These are phyloP conservation scores for Oscarella lobularis DNA, from an alignment of 37 sponge, comb jelly and placozoan species.

Conservation along the genomic window DNA sequence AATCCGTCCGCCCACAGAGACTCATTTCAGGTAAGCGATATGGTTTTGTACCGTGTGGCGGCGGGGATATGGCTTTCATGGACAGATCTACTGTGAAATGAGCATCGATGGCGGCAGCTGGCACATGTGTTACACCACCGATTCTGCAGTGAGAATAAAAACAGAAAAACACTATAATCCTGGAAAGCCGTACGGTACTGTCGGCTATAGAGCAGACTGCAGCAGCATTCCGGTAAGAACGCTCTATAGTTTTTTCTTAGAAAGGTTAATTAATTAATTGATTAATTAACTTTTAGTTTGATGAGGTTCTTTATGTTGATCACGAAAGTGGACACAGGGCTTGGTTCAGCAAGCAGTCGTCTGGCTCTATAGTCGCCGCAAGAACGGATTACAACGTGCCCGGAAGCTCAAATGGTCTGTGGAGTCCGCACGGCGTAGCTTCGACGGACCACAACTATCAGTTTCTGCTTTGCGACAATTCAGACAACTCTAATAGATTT, in stretches of 20 bases:
- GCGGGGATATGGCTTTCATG: not conserved
- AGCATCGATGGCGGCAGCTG: not conserved
- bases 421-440: not conserved
- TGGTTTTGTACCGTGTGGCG: not conserved
- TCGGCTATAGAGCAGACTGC: not conserved
- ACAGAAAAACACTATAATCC: not conserved
- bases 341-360: not conserved
- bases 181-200: not conserved
- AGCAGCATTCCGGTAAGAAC: not conserved
- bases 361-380: not conserved
- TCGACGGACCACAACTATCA: not conserved
- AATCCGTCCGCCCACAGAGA: not conserved
- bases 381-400: not conserved
- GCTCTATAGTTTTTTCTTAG: not conserved
- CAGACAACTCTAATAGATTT: not conserved
- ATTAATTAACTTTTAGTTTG: not conserved
- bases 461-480: not conserved
- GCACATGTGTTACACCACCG: not conserved
- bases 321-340: not conserved
- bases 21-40: not conserved
- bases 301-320: not conserved
- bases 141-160: not conserved
- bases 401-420: not conserved
- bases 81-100: not conserved
- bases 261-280: not conserved